Conservation (phyloP, 2,113 vertebrate genomes). For the Baryphthengus martii region DNA sequence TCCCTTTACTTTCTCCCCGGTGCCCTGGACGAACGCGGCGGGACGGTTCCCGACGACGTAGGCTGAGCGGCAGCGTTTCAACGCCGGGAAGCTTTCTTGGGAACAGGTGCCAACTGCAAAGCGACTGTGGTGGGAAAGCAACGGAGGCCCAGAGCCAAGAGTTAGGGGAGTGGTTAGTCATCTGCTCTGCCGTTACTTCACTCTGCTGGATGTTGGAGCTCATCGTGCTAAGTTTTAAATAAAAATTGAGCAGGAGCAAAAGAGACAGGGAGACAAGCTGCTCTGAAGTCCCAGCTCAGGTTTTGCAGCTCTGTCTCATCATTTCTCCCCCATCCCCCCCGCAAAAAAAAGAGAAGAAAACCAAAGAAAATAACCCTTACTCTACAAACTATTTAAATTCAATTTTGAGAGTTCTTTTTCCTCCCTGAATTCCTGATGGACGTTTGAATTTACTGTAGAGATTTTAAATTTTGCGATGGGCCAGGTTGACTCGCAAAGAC, state of each 20-base stretch:
- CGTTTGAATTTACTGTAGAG: neutral
- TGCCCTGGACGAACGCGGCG: neutral
- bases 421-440: accelerated
- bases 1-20: neutral
- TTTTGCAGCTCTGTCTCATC: neutral
- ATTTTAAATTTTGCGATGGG: neutral
- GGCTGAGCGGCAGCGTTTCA: accelerated
- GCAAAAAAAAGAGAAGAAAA: neutral
- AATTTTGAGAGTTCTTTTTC: accelerated
- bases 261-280: neutral
- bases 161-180: neutral
- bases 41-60: neutral
- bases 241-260: neutral
- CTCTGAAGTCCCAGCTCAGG: neutral
- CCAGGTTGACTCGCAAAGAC: accelerated
- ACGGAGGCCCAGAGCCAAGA: neutral
- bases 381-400: neutral
- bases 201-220: neutral
- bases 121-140: neutral
- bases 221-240: accelerated
- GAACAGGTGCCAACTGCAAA: neutral
- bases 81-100: neutral
- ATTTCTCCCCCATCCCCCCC: neutral
- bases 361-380: neutral
- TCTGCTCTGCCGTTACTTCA: neutral